These are phyloP conservation scores for Epizoanthus ramosus DNA, from an alignment of 92 coral and sea anemone species.

Conservation along the genomic window DNA sequence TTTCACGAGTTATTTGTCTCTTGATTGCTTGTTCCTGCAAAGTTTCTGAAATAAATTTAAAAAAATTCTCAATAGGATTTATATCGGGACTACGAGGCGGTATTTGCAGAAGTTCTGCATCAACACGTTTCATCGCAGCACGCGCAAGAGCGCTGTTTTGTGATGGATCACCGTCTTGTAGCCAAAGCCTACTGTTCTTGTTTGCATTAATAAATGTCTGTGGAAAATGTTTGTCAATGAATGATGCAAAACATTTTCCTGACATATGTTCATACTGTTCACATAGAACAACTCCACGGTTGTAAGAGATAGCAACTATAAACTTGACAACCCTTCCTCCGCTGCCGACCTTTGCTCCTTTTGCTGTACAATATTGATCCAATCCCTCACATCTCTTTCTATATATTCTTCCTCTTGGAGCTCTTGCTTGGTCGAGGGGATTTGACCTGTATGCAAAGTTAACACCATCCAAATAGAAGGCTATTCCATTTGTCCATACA, in stretches of 20 bases:
- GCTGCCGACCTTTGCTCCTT: slow-evolving; percentile 12
- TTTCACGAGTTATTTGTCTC: not conserved
- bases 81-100: not conserved
- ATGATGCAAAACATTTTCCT: not conserved
- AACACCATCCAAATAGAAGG: slow-evolving; percentile 6
- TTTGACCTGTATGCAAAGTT: slow-evolving; percentile 11
- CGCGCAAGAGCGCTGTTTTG: slow-evolving; percentile 4
- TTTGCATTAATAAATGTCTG: slow-evolving; percentile 1
- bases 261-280: not conserved
- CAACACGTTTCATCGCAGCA: not conserved
- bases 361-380: not conserved
- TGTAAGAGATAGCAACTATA: too few relatives aligned
- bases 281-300: not conserved
- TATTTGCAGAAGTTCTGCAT: slow-evolving; percentile 1
- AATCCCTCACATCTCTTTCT: not conserved
- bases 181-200: not conserved
- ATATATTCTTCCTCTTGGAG: too few relatives aligned
- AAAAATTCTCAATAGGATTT: not conserved
- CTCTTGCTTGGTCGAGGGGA: not conserved
- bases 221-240: not conserved
- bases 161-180: slow-evolving; percentile 12
- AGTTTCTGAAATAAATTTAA: not conserved
- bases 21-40: not conserved
- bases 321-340: too few relatives aligned
- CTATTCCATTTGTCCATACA: not conserved